phyloP scores from a whole-genome alignment of 2,797 vertebrate genomes.

The Lophius americanus region DNA sequence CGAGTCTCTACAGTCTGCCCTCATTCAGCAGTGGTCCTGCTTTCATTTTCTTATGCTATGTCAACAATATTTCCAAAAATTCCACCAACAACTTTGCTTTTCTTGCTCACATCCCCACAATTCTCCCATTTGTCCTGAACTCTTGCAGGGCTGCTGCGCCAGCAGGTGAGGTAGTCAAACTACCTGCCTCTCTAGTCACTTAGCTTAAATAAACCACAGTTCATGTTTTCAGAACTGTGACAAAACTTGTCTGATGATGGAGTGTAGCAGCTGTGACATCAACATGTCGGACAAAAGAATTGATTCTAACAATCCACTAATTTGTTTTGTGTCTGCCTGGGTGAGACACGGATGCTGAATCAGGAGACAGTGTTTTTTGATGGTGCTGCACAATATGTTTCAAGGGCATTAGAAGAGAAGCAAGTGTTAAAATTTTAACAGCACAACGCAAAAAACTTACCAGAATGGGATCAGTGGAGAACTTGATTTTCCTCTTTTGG shows the following conservation, averaged over 20 bases:
- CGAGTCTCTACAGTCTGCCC: conserved; percentile 21
- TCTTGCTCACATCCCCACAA: conserved; percentile 7
- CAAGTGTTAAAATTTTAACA: conserved; percentile 32
- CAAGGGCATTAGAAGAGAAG: conserved; percentile 17
- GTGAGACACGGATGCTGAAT: conserved; percentile 59
- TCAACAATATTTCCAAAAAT: conserved; percentile 63
- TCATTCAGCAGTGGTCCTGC: conserved; percentile 27
- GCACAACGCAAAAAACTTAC: conserved; percentile 69
- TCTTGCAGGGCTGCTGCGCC: conserved; percentile 10
- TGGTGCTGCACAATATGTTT: conserved; percentile 33
- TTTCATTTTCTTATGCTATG: conserved; percentile 44
- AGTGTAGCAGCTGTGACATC: conserved; percentile 45
- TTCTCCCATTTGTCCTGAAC: conserved; percentile 5
- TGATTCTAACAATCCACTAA: conserved; percentile 50
- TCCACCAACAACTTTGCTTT: conserved; percentile 11
- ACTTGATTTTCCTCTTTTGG: conserved; percentile 85
- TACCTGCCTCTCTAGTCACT: conserved; percentile 4
- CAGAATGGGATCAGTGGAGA: conserved; percentile 89
- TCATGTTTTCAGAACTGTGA: conserved; percentile 29
- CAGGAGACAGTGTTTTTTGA: conserved; percentile 42
- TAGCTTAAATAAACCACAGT: conserved; percentile 36
- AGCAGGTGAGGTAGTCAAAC: conserved; percentile 29
- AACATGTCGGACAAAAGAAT: conserved; percentile 26
- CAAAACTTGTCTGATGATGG: conserved; percentile 49
- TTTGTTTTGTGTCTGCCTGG: conserved; percentile 52